Percentiles rank a stretch among this genome's conserved stretches.
These are phyloP conservation scores for Imbricaverruca yamaguchii DNA, from an alignment of 2,888 invertebrate genomes.

Conservation along the genomic window DNA sequence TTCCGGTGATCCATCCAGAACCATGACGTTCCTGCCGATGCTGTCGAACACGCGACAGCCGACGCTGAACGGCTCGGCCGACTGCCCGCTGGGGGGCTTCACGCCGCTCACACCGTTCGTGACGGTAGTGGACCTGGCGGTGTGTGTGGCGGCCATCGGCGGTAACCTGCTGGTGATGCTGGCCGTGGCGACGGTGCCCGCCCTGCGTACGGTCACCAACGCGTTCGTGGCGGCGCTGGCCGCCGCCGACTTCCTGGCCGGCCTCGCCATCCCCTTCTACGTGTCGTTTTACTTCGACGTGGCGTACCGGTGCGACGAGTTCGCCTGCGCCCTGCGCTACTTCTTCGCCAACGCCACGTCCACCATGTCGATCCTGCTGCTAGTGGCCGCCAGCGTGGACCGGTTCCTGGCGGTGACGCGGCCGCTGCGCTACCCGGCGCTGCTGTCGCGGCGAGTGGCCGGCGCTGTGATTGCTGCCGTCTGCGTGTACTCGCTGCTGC, in stretches of 20 bases:
- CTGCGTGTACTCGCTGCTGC: constrained; percentile 34
- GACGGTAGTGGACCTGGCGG: background rate
- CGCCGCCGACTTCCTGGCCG: constrained; percentile 34
- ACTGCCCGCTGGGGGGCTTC: constrained; percentile 1
- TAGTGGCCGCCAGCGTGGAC: constrained; percentile 34
- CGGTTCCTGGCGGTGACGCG: constrained; percentile 34
- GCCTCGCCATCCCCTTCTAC: constrained; percentile 35
- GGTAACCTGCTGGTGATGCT: constrained; percentile 32
- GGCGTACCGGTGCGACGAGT: constrained; percentile 30
- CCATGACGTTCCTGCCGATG: background rate
- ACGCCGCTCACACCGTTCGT: background rate
- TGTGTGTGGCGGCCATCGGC: constrained; percentile 26
- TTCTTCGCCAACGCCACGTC: constrained; percentile 34
- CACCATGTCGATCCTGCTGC: constrained; percentile 33
- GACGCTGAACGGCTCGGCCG: background rate
- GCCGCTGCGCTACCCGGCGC: constrained; percentile 33
- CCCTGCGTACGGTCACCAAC: constrained; percentile 33
- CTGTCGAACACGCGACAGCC: background rate
- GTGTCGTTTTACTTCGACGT: constrained; percentile 36
- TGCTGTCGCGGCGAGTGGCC: constrained; percentile 30
- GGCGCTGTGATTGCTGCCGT: constrained; percentile 31
- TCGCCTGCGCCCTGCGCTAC: constrained; percentile 24
- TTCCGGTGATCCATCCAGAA: background rate
- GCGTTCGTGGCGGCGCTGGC: constrained; percentile 34
- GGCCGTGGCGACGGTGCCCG: constrained; percentile 29